These are phyloP conservation scores for Apeira syringaria DNA, from an alignment of 2,888 invertebrate genomes.

Conservation along the genomic window DNA sequence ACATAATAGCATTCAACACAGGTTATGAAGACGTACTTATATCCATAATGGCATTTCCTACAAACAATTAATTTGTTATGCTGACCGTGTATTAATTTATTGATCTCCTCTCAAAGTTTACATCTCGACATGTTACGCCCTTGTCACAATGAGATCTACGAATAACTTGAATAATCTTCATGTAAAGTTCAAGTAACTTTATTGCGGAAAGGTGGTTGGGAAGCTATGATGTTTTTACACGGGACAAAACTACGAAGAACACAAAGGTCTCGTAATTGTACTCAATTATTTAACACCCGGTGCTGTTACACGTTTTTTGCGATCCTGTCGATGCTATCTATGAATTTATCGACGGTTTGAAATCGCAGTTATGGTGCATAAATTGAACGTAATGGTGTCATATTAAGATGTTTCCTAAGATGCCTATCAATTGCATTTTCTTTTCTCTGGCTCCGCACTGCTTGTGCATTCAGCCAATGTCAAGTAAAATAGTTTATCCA, in stretches of 20 bases:
- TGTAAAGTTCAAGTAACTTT: neutral
- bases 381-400: constrained; percentile 6
- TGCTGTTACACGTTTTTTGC: constrained; percentile 35
- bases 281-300: constrained; percentile 50
- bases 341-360: constrained; percentile 31
- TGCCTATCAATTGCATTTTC: no score
- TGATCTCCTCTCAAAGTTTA: constrained; percentile 27
- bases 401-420: no score
- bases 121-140: neutral
- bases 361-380: constrained; percentile 24
- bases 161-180: no score
- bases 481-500: no score
- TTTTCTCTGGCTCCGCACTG: no score
- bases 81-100: constrained; percentile 34
- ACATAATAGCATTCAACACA: constrained; percentile 26
- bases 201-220: constrained; percentile 4
- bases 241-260: constrained; percentile 18
- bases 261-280: constrained; percentile 32
- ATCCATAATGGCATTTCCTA: constrained; percentile 21
- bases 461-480: no score
- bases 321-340: constrained; percentile 28
- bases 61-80: constrained; percentile 35
- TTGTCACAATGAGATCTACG: constrained; percentile 2
- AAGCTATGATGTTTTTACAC: constrained; percentile 1
- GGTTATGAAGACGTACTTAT: constrained; percentile 27